Base-by-base conservation (phyloP, 2,797 vertebrate genomes). In the Coregonus sp. region DNA sequence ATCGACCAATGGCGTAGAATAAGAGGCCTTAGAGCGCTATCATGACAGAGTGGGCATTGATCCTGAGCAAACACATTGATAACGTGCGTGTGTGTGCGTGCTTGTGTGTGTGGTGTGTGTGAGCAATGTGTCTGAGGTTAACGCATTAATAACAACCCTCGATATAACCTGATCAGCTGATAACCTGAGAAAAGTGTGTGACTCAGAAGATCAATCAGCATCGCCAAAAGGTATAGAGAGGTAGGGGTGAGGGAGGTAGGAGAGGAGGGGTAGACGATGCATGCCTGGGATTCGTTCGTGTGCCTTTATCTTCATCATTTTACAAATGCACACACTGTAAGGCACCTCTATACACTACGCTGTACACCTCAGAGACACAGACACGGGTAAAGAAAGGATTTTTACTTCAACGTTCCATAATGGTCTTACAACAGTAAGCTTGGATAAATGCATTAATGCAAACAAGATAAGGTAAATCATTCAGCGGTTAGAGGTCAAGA, bases 11-110 rank as follows among this genome's bases (percentile, higher is more conserved):
- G 93, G 92, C 92, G 88, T 94, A 92, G 95, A 94, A 95, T 92
- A 94, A 92, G 91, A 94, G 91, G 91, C 93, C 94, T 92, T 85
- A 77, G 91, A 93, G 93, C 93, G 90, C 91, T 90, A 93, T 94
- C 89, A 93, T 94, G 94, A 95, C 94, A 93, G 93, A 94, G 89
- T 88, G 93, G 91, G 84, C 92, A 95, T 96, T 92, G 95, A 96
- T 96, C 95, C 89, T 90, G 93, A 91, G 93, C 84, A 12, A 40
- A 20, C 47, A 20, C 33, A 33, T 76, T 56, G 25, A 5, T 25
- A 70, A 40, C 4, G 40, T 54, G 4, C 70, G 18, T 63, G 7
- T 52, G 59, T 47, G 65, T 71, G 33, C 56, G 4, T 25, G 56
- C 16, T 14, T 59, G n/a, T 59, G 18, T 20, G n/a, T 59, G 20